Conservation (phyloP, 2,888 invertebrate species). For the Dryococelus australis region DNA sequence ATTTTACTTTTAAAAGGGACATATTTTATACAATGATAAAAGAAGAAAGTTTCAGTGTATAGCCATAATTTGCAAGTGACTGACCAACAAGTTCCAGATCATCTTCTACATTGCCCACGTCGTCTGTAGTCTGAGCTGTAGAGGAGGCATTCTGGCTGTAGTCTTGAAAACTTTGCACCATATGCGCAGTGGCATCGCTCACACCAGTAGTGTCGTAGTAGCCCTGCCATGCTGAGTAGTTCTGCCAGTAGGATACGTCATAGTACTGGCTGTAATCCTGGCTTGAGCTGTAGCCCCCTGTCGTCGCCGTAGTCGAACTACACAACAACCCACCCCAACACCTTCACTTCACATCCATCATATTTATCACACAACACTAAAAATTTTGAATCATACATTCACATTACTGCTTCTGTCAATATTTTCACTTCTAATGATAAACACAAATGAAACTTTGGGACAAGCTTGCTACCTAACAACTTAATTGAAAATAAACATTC, state of each 20-base stretch:
- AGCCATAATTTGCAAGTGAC: conserved; percentile 44
- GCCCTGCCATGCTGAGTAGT: conserved; percentile 83
- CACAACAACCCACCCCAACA: not conserved
- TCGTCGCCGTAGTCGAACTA: conserved; percentile 51
- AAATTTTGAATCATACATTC: not conserved
- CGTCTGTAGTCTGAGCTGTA: conserved; percentile 40
- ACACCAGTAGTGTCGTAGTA: conserved; percentile 63
- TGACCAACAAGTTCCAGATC: conserved; percentile 78
- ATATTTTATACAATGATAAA: not conserved
- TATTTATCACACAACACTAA: too few species aligned
- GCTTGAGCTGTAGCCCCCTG: conserved; percentile 47
- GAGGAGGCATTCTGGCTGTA: conserved; percentile 39
- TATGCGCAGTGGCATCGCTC: conserved; percentile 51
- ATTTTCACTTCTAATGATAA: too few species aligned
- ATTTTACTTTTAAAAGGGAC: not conserved
- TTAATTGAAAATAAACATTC: too few species aligned
- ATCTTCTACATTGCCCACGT: conserved; percentile 58
- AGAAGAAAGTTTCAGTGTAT: not conserved
- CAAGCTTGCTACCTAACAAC: too few species aligned
- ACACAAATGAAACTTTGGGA: too few species aligned
- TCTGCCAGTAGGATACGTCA: conserved; percentile 88
- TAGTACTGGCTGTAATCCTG: conserved; percentile 80
- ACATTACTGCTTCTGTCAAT: too few species aligned
- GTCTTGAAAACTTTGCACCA: conserved; percentile 38
- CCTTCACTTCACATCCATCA: conserved; percentile 13